These are phyloP conservation scores for Griposia aprilina DNA, from an alignment of 2,888 invertebrate genomes.

Conservation along the genomic window DNA sequence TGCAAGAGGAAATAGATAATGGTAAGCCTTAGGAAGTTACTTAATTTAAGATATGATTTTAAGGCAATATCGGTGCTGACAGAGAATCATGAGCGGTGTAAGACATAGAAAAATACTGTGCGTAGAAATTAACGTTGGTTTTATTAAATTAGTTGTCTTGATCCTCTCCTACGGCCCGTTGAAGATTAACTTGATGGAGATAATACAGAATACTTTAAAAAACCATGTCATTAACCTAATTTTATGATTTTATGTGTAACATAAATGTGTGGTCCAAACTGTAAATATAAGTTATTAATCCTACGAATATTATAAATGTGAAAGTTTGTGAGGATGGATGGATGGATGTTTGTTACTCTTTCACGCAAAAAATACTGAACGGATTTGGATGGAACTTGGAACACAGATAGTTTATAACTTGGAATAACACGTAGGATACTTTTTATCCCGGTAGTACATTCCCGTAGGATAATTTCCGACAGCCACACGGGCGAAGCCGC, in stretches of 20 bases:
- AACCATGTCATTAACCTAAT: not conserved
- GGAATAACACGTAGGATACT: too few relatives aligned
- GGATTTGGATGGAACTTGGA: too few relatives aligned
- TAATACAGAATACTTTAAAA: not conserved
- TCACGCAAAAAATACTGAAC: too few relatives aligned
- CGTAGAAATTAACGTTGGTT: too few relatives aligned
- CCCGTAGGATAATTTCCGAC: too few relatives aligned
- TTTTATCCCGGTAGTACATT: too few relatives aligned
- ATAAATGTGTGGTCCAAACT: not conserved
- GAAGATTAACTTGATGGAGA: not conserved
- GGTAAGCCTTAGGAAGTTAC: slow-evolving; percentile 60
- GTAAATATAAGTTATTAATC: not conserved
- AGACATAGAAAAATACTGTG: not conserved
- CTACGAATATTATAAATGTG: too few relatives aligned
- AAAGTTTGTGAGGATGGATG: too few relatives aligned
- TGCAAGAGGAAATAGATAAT: slow-evolving; percentile 86
- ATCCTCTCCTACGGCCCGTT: not conserved
- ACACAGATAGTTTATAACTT: too few relatives aligned
- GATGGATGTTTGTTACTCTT: too few relatives aligned
- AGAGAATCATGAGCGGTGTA: not conserved
- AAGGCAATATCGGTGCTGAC: not conserved
- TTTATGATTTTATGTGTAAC: not conserved
- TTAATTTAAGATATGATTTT: not conserved
- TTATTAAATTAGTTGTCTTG: not conserved
- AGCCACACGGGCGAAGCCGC: too few relatives aligned